Evolutionary conservation across 2,113 vertebrate species (phyloP), one percentile per base, ranked within the genome.

Genomic region (Xenotilapia leptura): DNA sequence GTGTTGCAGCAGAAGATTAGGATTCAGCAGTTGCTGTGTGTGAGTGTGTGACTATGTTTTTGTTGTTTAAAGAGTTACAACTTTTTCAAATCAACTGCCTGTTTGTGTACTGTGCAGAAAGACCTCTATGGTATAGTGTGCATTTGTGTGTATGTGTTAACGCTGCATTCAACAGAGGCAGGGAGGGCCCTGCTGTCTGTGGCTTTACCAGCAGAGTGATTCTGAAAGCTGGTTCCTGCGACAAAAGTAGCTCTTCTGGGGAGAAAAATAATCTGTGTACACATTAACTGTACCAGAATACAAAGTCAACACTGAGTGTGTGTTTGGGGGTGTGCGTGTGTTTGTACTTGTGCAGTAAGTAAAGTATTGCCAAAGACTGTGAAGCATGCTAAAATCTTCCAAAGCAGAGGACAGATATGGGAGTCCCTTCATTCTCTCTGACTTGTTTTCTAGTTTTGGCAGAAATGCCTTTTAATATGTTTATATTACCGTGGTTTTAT

Each of bases 181-280:
- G 79, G 56, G 54, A 86, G 79, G 56, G 82, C 83, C 33, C 75
- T 51, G 85, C 86, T 88, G 77, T 88, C 77, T 81, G 40, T 68
- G 15, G 73, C 81, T 79, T 62, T 62, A 80, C 55, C 42, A 55
- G 15, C 10, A 54, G 60, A 83, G 23, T 55, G n/a, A 62, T 83
- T 87, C 81, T 82, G 36, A 89, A 82, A 79, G 40, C 23, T 62
- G 33, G 53, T 80, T 75, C 68, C 33, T 79, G 82, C 8, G 11
- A 89, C 80, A 68, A 53, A 40, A 75, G 88, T 62, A 60, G 86
- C 51, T 79, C 38, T 87, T 85, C 70, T 62, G 28, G 40, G 70
- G 19, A 77, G 68, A 83, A 58, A 92, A 90, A 88, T 86, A 88
- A 42, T 89, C 83, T 83, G 84, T 87, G 82, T 84, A 79, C 19